Evolutionary conservation across 2,797 vertebrate genomes (phyloP), one percentile per base, ranked within the genome.

Genomic region (Typhlichthys eigenmanni): DNA sequence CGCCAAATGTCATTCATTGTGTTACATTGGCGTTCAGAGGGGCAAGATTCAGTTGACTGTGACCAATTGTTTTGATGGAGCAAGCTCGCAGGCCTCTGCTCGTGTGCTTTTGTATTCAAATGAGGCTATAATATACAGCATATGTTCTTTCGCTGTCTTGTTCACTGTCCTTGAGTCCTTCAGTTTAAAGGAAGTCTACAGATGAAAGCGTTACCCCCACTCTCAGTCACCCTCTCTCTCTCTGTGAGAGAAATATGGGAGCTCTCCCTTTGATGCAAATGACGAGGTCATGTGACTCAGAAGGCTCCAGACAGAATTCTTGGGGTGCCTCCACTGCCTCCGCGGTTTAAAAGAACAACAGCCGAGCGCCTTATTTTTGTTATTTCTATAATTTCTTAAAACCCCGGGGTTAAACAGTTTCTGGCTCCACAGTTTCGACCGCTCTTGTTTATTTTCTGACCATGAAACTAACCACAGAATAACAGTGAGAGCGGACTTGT

Each of bases 391-490:
- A 92, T 91, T 91, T 89, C 78, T 81, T 78, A 88, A 89, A 90
- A 81, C 78, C 87, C 84, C 64, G 80, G 81, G 90, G 88, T 91
- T 88, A 89, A 91, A 88, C 88, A 79, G 76, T 92, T 91, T 86
- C 87, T 88, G 90, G 88, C 88, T 91, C 90, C 85, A 85, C 82
- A 66, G 85, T 85, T 85, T 77, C 79, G 90, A 89, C 88, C 85
- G 13, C 88, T 81, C 87, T 89, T 93, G 92, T 92, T 93, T 93
- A 89, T 92, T 91, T 92, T 92, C 86, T 92, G 85, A 92, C 89
- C 89, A 92, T 92, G 88, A 92, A 92, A 91, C 90, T 83, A 87
- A 92, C 91, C 91, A 84, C 92, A 91, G 85, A 90, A 90, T 88
- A 89, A 89, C 87, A 91, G 83, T 84, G 82, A 84, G 85, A 86